Percentiles rank a stretch among this genome's conserved stretches.
Evolutionary conservation across 2,888 invertebrate species (phyloP).

Genomic region (Octodonta nipae): DNA sequence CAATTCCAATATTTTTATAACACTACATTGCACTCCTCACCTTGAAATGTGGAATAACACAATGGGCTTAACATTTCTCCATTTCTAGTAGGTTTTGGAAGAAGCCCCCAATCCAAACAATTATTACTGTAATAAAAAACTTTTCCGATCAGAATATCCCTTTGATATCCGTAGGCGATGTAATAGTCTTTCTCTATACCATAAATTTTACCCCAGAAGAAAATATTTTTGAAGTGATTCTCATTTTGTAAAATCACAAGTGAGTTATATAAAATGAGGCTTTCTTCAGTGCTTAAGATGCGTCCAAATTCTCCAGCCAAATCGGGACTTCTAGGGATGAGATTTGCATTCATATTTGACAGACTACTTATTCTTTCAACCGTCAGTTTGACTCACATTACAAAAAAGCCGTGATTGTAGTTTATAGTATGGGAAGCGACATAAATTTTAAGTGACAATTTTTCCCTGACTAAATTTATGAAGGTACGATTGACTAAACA

Average conservation of each 20-base stretch:
- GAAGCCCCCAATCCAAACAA: conserved; percentile 53
- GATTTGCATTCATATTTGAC: conserved; percentile 42
- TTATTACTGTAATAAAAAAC: conserved; percentile 68
- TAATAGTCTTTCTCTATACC: conserved; percentile 69
- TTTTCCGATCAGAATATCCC: conserved; percentile 57
- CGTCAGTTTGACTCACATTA: too few relatives aligned
- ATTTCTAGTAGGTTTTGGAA: conserved; percentile 39
- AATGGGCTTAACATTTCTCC: conserved; percentile 34
- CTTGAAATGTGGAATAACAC: conserved; percentile 32
- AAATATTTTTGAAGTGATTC: conserved; percentile 68
- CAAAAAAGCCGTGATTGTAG: too few relatives aligned
- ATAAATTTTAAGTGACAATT: too few relatives aligned
- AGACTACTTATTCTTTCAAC: too few relatives aligned
- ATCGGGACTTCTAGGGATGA: conserved; percentile 40
- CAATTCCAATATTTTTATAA: too few relatives aligned
- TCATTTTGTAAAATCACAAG: conserved; percentile 66
- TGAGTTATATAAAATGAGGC: conserved; percentile 60
- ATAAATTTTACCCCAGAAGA: conserved; percentile 76
- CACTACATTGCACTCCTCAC: conserved; percentile 6
- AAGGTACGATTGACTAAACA: too few relatives aligned
- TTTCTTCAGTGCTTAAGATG: conserved; percentile 58
- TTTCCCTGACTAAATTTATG: too few relatives aligned
- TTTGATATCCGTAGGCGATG: conserved; percentile 64
- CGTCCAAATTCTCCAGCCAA: conserved; percentile 50
- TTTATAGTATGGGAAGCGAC: too few relatives aligned